phyloP scores from a whole-genome alignment of 23 tunicate species.

The Trididemnum nubilum region DNA sequence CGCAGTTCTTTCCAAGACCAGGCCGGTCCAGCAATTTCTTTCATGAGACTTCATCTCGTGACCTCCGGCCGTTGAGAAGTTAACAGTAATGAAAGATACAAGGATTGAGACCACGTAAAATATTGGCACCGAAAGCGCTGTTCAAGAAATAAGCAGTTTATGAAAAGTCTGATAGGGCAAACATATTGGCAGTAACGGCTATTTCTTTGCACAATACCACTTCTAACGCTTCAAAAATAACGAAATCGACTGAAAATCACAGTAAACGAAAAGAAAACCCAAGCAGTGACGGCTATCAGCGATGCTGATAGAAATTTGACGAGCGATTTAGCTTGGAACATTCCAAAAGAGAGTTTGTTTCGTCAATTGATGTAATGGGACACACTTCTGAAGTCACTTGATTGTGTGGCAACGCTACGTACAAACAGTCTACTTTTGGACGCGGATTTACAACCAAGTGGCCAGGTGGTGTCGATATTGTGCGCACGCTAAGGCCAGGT shows the following conservation, averaged over 20 bases:
- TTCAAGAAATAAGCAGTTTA: too few species aligned
- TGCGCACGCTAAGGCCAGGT: conserved; percentile 42
- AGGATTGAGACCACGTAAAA: too few species aligned
- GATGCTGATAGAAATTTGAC: background rate
- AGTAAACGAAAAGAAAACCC: background rate
- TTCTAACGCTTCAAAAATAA: too few species aligned
- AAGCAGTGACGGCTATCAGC: background rate
- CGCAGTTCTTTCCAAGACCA: too few species aligned
- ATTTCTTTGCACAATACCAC: background rate
- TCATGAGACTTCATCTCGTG: too few species aligned
- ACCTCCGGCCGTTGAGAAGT: too few species aligned
- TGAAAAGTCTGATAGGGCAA: too few species aligned
- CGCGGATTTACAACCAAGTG: background rate
- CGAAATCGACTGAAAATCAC: conserved; percentile 9
- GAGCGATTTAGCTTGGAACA: background rate
- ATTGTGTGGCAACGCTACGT: conserved; percentile 45
- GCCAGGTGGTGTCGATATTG: conserved; percentile 20
- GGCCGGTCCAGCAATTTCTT: too few species aligned
- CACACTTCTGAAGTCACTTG: background rate
- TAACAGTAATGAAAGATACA: too few species aligned
- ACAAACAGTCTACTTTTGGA: conserved; percentile 38
- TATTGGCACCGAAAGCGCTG: too few species aligned
- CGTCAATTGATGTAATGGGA: background rate
- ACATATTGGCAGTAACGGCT: background rate
- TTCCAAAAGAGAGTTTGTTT: conserved; percentile 12